A percentile compares a stretch with the other conserved stretches of the same genome.
Conservation (phyloP, 2,797 vertebrate genomes). For the Rhinogobio ventralis region DNA sequence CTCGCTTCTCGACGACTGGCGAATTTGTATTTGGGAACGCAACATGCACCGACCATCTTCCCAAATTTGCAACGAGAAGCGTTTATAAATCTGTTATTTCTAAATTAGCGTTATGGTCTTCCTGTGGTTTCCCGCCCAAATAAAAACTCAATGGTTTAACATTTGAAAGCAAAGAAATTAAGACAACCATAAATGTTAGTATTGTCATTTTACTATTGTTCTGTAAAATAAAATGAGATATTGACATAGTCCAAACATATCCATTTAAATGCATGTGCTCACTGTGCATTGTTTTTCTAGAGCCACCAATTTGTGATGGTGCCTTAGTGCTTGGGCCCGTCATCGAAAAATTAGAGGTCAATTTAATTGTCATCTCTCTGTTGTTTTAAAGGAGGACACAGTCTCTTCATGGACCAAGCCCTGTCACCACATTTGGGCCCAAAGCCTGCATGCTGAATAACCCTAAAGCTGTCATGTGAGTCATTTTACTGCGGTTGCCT, state of each 20-base stretch:
- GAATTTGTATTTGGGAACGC: too few relatives aligned
- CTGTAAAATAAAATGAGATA: not conserved
- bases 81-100: too few relatives aligned
- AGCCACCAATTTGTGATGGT: not conserved
- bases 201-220: too few relatives aligned
- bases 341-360: not conserved
- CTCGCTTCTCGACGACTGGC: too few relatives aligned
- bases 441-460: slow-evolving; percentile 98
- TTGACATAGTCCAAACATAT: not conserved
- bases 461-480: slow-evolving; percentile 95
- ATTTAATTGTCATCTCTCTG: slow-evolving; percentile 14
- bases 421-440: slow-evolving; percentile 96
- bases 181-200: too few relatives aligned
- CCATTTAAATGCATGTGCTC: not conserved
- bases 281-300: not conserved
- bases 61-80: too few relatives aligned
- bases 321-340: not conserved
- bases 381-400: slow-evolving; percentile 85
- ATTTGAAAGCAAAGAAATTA: too few relatives aligned
- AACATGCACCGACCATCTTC: too few relatives aligned
- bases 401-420: slow-evolving; percentile 95
- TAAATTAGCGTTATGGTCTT: too few relatives aligned
- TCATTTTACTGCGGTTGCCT: slow-evolving; percentile 51
- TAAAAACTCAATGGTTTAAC: too few relatives aligned
- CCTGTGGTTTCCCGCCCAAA: too few relatives aligned